Evolutionary conservation across 2,113 vertebrate genomes (phyloP).

Genomic region (Ia io): DNA sequence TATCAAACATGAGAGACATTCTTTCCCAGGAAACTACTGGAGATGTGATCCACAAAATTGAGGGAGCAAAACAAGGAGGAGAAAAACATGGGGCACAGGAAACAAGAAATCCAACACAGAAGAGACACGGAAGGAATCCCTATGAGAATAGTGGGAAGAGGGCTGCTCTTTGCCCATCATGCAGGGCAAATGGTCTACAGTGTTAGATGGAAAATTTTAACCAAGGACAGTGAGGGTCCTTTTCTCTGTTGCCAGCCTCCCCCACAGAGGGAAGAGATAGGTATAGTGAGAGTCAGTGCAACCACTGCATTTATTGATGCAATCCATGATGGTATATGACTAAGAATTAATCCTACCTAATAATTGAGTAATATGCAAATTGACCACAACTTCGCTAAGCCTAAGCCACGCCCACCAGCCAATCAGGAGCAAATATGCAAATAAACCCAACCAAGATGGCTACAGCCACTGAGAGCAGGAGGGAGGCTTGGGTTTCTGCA

Average conservation of each 20-base stretch:
- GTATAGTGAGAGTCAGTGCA: not conserved
- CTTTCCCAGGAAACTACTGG: not conserved
- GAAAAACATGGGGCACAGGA: not conserved
- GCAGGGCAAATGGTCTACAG: not conserved
- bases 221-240: not conserved
- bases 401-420: too few relatives aligned
- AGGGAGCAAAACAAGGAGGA: not conserved
- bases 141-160: not conserved
- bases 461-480: too few relatives aligned
- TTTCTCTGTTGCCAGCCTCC: not conserved
- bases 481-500: too few relatives aligned
- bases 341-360: slow-evolving; percentile 22
- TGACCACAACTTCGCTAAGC: too few relatives aligned
- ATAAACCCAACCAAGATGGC: too few relatives aligned
- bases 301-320: not conserved
- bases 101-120: not conserved
- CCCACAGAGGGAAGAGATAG: not conserved
- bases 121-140: not conserved
- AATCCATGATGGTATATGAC: too few relatives aligned
- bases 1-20: not conserved
- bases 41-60: not conserved
- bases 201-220: not conserved
- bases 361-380: too few relatives aligned
- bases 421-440: too few relatives aligned
- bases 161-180: not conserved